These are phyloP conservation scores for Epizoanthus fatuus DNA, from an alignment of 92 coral and sea anemone genomes.

Conservation along the genomic window DNA sequence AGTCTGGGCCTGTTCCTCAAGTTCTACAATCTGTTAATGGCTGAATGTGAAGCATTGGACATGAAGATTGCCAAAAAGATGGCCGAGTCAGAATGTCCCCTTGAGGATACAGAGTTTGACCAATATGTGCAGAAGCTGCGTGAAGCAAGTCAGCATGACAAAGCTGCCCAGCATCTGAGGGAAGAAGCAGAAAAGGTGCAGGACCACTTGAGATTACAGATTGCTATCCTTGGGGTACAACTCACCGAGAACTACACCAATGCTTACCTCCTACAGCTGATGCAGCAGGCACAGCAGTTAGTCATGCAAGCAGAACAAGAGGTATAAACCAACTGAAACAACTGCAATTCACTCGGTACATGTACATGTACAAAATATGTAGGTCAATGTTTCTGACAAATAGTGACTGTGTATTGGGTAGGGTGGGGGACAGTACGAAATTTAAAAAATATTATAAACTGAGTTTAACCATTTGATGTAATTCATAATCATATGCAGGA, in stretches of 20 bases:
- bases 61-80: background rate
- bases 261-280: background rate
- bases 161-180: background rate
- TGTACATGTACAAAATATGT: background rate
- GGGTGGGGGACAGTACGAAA: background rate
- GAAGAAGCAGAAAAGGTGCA: slow-evolving; percentile 33
- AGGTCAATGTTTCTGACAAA: background rate
- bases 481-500: background rate
- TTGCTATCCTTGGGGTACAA: background rate
- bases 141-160: background rate
- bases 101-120: slow-evolving; percentile 9
- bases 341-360: background rate
- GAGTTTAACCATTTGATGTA: too few species aligned
- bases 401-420: too few species aligned
- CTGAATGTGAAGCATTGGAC: too few species aligned
- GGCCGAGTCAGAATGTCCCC: background rate
- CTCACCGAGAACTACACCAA: background rate
- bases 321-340: background rate
- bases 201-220: slow-evolving; percentile 19
- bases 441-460: too few species aligned
- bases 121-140: background rate
- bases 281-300: slow-evolving; percentile 4
- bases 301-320: background rate
- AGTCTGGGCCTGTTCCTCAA: too few species aligned
- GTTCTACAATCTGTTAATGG: too few species aligned